Conservation (phyloP, 2,113 vertebrate species). For the Chelonoidis abingdonii region DNA sequence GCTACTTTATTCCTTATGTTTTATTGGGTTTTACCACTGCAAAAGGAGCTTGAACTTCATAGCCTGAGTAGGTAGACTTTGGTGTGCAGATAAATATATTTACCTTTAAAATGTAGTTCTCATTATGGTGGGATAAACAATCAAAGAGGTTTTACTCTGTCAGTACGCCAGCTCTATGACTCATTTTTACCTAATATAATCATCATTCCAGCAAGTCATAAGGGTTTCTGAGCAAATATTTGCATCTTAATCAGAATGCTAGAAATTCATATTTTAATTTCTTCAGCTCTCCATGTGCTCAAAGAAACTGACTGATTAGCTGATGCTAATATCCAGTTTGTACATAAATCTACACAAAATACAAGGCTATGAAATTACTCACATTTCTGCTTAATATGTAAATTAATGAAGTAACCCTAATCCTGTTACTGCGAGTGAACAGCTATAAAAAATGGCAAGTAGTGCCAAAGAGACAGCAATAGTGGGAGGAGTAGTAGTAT, state of each 20-base stretch:
- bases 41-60: conserved; percentile 13
- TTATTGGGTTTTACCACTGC: conserved; percentile 14
- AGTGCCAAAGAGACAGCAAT: neutral
- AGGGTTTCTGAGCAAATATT: conserved; percentile 52
- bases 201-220: conserved; percentile 32
- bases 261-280: conserved; percentile 28
- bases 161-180: neutral
- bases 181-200: conserved; percentile 31
- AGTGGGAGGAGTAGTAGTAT: neutral
- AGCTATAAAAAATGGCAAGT: conserved; percentile 6
- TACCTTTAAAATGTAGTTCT: neutral
- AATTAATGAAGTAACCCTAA: neutral
- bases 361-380: conserved; percentile 34
- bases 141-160: neutral
- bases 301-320: conserved; percentile 18
- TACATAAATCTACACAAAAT: conserved; percentile 9
- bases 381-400: conserved; percentile 32
- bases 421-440: neutral
- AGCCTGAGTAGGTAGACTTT: neutral
- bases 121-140: neutral
- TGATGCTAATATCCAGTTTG: conserved; percentile 19
- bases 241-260: conserved; percentile 41
- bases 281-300: neutral
- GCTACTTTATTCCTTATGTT: conserved; percentile 29
- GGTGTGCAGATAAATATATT: neutral